phyloP scores from a whole-genome alignment of 2,113 vertebrate species.

The Pluvialis apricaria region DNA sequence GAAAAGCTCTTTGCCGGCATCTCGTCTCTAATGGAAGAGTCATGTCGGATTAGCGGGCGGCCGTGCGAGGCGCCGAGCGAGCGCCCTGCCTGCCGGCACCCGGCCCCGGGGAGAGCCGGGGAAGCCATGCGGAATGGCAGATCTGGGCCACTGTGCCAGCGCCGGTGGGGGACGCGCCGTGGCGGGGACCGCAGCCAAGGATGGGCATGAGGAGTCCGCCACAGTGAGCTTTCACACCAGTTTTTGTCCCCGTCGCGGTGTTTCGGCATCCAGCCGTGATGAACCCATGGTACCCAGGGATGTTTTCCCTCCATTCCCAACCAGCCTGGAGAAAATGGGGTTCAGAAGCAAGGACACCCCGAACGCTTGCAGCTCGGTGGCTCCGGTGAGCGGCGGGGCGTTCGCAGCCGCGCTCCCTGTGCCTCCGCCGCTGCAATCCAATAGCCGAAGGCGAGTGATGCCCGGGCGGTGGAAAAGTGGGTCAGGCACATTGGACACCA shows the following conservation, averaged over 20 bases:
- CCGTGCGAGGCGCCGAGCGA: background rate
- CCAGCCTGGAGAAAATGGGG: accelerated
- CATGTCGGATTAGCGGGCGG: conserved; percentile 60
- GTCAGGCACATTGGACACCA: conserved; percentile 59
- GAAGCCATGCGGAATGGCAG: conserved; percentile 66
- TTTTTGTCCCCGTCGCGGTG: accelerated
- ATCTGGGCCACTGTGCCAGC: conserved; percentile 69
- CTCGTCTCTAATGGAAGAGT: conserved; percentile 66
- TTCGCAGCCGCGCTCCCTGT: background rate
- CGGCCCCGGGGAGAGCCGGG: background rate
- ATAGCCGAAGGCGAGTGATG: background rate
- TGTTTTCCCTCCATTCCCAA: accelerated
- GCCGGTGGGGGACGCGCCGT: background rate
- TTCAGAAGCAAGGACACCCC: background rate
- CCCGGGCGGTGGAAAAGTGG: conserved; percentile 28
- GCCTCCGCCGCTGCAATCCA: background rate
- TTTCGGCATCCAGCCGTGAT: accelerated
- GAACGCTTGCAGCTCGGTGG: accelerated
- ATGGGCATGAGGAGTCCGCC: accelerated
- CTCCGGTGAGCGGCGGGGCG: accelerated
- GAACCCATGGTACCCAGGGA: accelerated
- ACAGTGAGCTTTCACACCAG: accelerated
- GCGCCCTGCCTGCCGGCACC: background rate
- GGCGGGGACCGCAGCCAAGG: background rate
- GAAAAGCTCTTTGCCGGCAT: conserved; percentile 55